A percentile compares a stretch with the other conserved stretches of the same genome.
These are phyloP conservation scores for Labeo catla DNA, from an alignment of 2,113 vertebrate genomes.

Conservation along the genomic window DNA sequence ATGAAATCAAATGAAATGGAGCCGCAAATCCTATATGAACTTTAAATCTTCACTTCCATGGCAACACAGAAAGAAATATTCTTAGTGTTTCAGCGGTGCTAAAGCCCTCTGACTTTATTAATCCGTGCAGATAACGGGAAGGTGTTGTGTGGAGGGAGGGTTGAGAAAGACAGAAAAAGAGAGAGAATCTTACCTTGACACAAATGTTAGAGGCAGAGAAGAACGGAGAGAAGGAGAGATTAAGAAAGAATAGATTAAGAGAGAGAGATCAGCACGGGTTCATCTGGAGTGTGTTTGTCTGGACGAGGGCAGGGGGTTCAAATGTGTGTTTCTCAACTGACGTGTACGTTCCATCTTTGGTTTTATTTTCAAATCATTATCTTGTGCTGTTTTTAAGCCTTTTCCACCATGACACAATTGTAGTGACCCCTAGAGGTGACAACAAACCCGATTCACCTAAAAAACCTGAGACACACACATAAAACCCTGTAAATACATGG, in stretches of 20 bases:
- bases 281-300: conserved; percentile 37
- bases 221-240: conserved; percentile 52
- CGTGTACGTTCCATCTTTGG: neutral
- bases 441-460: conserved; percentile 2
- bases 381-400: neutral
- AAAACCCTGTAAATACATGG: neutral
- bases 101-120: neutral
- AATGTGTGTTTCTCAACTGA: conserved; percentile 20
- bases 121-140: neutral
- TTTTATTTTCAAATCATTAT: neutral
- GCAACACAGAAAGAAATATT: neutral
- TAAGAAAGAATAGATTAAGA: conserved; percentile 37
- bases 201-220: conserved; percentile 59
- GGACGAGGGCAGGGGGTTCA: conserved; percentile 50
- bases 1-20: neutral
- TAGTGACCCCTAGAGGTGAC: conserved; percentile 18
- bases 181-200: conserved; percentile 65
- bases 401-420: neutral
- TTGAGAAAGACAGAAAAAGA: conserved; percentile 11
- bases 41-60: neutral
- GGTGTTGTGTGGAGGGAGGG: conserved; percentile 15
- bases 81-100: neutral
- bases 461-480: neutral
- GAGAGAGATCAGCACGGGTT: conserved; percentile 11
- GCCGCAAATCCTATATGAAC: neutral